Conservation (phyloP, 2,888 invertebrate genomes). For the Tetragonula carbonaria region DNA sequence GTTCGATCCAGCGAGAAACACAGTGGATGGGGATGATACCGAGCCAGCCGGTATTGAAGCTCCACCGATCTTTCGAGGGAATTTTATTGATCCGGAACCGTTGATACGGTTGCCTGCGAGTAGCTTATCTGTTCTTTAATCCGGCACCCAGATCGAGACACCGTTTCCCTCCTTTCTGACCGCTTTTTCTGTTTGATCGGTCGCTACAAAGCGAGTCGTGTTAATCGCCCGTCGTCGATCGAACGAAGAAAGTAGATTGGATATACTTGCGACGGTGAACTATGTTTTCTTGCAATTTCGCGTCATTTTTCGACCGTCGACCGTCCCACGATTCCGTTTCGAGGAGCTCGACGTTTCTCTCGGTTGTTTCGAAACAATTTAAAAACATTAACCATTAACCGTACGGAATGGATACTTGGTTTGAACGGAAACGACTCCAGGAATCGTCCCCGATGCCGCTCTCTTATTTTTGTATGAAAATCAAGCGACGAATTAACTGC, state of each 20-base stretch:
- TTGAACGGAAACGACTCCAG: background rate
- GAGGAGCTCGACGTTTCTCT: no score
- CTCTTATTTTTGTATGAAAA: slow-evolving; percentile 30
- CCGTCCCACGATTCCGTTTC: no score
- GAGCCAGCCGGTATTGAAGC: slow-evolving; percentile 37
- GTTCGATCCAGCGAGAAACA: background rate
- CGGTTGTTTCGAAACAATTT: background rate
- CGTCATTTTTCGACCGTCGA: background rate
- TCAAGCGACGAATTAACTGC: slow-evolving; percentile 33
- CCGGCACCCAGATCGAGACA: background rate
- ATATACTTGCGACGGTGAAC: background rate
- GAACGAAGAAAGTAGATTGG: slow-evolving; percentile 11
- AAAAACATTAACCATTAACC: background rate
- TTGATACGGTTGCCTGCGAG: slow-evolving; percentile 23
- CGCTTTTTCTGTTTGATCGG: background rate
- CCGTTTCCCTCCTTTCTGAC: background rate
- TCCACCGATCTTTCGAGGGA: slow-evolving; percentile 34
- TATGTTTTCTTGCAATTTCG: background rate
- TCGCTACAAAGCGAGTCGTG: background rate
- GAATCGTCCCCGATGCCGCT: background rate
- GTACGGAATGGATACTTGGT: background rate
- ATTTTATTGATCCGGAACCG: slow-evolving; percentile 43
- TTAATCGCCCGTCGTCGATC: background rate
- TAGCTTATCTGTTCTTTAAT: slow-evolving; percentile 30
- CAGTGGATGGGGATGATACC: no score